Evolutionary conservation across 2,888 invertebrate species (phyloP).

Genomic region (Panopea generosa): DNA sequence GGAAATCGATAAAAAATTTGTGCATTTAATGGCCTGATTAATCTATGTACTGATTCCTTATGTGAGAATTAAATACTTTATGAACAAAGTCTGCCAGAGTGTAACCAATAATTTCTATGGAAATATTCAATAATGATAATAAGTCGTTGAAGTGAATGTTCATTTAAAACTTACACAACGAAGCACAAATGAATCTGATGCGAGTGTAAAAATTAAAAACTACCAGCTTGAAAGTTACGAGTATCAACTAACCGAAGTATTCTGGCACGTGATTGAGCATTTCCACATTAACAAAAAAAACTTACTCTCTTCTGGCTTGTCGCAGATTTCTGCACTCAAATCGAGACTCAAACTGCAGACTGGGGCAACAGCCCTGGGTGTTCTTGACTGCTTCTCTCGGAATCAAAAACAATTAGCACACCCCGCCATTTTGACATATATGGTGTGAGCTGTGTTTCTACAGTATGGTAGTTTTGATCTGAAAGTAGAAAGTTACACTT

Average conservation of each 20-base stretch:
- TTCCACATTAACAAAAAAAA: constrained; percentile 12
- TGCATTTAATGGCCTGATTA: no score
- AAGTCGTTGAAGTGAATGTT: background rate
- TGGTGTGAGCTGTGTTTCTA: constrained; percentile 79
- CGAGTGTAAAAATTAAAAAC: no score
- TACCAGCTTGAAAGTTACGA: no score
- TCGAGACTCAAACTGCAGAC: constrained; percentile 83
- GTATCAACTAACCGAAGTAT: no score
- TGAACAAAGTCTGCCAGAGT: no score
- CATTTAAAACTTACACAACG: no score
- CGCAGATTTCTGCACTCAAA: constrained; percentile 85
- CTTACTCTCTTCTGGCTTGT: constrained; percentile 84
- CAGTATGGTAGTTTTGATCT: constrained; percentile 72
- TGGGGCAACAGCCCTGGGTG: constrained; percentile 82
- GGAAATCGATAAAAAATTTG: no score
- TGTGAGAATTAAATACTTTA: no score
- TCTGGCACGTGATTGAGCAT: background rate
- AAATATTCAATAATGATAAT: background rate
- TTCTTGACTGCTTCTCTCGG: constrained; percentile 80
- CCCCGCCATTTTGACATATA: constrained; percentile 81
- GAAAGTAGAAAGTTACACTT: constrained; percentile 22
- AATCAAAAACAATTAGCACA: constrained; percentile 82
- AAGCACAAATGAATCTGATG: no score
- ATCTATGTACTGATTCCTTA: no score
- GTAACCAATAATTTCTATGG: no score